Evolutionary conservation across 2,797 vertebrate genomes (phyloP).

Genomic region (Pseudomugil gertrudae): DNA sequence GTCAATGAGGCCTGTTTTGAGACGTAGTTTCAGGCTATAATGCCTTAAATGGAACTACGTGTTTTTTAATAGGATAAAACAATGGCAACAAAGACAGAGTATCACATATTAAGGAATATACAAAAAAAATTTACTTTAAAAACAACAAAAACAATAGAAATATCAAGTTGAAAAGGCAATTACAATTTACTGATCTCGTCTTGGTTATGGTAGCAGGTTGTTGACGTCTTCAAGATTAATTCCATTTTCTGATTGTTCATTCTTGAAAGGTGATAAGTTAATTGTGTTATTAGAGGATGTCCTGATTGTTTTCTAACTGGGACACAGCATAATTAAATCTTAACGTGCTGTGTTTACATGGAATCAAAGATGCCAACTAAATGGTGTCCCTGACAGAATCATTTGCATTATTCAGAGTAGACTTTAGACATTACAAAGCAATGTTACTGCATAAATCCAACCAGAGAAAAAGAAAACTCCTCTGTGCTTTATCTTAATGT

Average conservation of each 20-base stretch:
- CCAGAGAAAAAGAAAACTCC: no score
- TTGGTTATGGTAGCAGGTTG: background rate
- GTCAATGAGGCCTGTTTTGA: conserved; percentile 27
- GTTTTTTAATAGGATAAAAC: conserved; percentile 18
- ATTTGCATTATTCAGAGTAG: no score
- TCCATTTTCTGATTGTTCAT: background rate
- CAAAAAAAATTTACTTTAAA: background rate
- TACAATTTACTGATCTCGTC: background rate
- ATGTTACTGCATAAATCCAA: no score
- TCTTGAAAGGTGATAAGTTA: background rate
- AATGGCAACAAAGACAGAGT: rapidly evolving
- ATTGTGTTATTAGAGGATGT: no score
- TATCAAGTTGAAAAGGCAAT: background rate
- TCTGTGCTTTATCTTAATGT: no score
- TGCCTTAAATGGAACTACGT: conserved; percentile 14
- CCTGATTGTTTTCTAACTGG: no score
- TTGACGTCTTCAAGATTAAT: background rate
- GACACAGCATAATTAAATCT: no score
- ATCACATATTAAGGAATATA: background rate
- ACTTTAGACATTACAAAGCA: no score
- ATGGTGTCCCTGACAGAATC: no score
- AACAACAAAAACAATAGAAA: background rate
- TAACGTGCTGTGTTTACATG: no score
- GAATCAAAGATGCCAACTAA: no score
- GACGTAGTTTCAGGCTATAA: conserved; percentile 13